Base-by-base conservation (phyloP, 2,888 invertebrate genomes). In the Pilophorus perplexus region DNA sequence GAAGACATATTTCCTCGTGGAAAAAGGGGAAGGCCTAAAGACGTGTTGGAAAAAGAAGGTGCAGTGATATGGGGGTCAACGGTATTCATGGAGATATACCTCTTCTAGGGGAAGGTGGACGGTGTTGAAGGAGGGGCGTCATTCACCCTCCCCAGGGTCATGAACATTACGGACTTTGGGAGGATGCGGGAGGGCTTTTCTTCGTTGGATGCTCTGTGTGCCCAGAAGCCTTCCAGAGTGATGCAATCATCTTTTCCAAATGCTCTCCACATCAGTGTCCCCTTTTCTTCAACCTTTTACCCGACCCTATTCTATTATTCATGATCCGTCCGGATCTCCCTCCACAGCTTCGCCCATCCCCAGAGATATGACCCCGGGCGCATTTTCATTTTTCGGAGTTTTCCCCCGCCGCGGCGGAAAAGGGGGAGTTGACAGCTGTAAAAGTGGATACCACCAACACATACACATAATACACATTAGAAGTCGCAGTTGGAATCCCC, bases 61-160 rank as follows among this genome's bases (percentile, higher is more conserved):
- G 59, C 59, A 59, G 40, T 59, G 59, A 59, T 59, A 59, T 59
- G 59, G 59, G n/a, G 59, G 59, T 59, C 59, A 59, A 59, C 59
- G 25, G 25, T 59, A 59, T 59, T 59, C 59, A 59, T 59, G 59
- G 59, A 59, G 59, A 55, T 55, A 55, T 55, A 55, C 38, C 33
- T 37, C 8, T 25, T 48, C 23, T 12, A n/a, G n/a, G n/a, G n/a
- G n/a, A n/a, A n/a, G n/a, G n/a, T n/a, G n/a, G n/a, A n/a, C n/a
- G n/a, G n/a, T n/a, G n/a, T n/a, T n/a, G n/a, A n/a, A 10, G 33
- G 6, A 8, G 33, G 12, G 12, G 33, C 33, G 12, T 33, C 33
- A 33, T 10, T 10, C 10, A 8, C 33, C 8, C 33, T 33, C 10
- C 6, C 33, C n/a, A n/a, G 28, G 33, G 59, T 59, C 59, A 59